These are phyloP conservation scores for Drosophila fuyamai DNA, from an alignment of 1,140 invertebrate species.

Conservation along the genomic window DNA sequence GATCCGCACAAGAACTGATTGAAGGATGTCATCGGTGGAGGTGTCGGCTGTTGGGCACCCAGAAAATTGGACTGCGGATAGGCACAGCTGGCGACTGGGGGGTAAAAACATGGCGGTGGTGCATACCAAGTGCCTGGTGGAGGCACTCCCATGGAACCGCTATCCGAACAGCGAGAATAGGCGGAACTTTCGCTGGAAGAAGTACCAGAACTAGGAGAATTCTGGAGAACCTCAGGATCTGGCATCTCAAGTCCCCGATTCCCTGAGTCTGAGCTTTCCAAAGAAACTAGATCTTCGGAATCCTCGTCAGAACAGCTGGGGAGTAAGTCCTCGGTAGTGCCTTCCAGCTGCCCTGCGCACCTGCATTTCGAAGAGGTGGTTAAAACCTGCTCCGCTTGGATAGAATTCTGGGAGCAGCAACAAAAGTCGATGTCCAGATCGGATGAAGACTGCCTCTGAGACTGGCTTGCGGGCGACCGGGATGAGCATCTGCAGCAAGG, in stretches of 20 bases:
- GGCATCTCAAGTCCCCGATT: background rate
- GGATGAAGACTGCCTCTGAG: background rate
- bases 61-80: conserved; percentile 11
- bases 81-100: background rate
- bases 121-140: background rate
- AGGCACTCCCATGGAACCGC: background rate
- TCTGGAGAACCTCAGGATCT: background rate
- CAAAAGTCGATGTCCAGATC: background rate
- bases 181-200: background rate
- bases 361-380: background rate
- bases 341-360: background rate
- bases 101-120: background rate
- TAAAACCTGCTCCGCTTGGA: background rate
- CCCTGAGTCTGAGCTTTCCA: background rate
- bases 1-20: too few species aligned
- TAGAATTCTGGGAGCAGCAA: background rate
- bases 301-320: background rate
- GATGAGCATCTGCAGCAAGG: too few species aligned
- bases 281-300: background rate
- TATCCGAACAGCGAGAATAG: background rate
- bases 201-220: background rate
- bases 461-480: too few species aligned
- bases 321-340: background rate
- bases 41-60: background rate
- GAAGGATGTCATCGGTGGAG: background rate